These are phyloP conservation scores for Lasioglossum leucozonium DNA, from an alignment of 2,888 invertebrate genomes.

Conservation along the genomic window DNA sequence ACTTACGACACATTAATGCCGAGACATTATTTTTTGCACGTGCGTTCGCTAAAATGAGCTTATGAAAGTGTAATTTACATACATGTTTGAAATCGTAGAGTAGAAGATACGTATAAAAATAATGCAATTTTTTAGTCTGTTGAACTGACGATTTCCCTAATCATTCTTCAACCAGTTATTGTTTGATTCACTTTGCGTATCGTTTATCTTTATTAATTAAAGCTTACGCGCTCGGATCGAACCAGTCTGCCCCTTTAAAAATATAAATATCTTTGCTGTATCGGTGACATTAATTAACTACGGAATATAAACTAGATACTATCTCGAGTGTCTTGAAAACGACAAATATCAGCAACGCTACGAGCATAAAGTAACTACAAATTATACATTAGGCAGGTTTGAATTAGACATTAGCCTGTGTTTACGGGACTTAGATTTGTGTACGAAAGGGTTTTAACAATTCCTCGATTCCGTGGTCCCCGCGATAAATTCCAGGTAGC, in stretches of 20 bases:
- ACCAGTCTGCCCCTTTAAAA: not conserved
- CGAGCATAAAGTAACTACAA: not conserved
- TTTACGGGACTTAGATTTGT: not conserved
- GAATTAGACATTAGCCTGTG: not conserved
- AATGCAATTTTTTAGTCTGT: not conserved
- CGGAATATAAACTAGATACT: not conserved
- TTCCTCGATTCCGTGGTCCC: not conserved
- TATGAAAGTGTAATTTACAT: not conserved
- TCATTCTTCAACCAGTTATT: no score
- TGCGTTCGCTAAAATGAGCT: not conserved
- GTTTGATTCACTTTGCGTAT: no score
- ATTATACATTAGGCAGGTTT: not conserved
- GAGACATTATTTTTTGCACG: not conserved
- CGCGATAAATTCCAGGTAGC: slow-evolving; percentile 16
- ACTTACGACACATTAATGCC: not conserved
- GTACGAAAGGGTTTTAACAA: not conserved
- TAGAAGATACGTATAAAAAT: not conserved
- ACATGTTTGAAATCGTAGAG: not conserved
- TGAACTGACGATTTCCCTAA: no score
- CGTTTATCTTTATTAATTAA: no score
- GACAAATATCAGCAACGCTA: not conserved
- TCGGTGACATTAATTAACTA: not conserved
- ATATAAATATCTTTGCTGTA: not conserved
- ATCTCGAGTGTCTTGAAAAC: not conserved
- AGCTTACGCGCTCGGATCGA: no score